Evolutionary conservation across 2,888 invertebrate species (phyloP), one percentile per base, ranked within the genome.

Genomic region (Mechanitis mazaeus): DNA sequence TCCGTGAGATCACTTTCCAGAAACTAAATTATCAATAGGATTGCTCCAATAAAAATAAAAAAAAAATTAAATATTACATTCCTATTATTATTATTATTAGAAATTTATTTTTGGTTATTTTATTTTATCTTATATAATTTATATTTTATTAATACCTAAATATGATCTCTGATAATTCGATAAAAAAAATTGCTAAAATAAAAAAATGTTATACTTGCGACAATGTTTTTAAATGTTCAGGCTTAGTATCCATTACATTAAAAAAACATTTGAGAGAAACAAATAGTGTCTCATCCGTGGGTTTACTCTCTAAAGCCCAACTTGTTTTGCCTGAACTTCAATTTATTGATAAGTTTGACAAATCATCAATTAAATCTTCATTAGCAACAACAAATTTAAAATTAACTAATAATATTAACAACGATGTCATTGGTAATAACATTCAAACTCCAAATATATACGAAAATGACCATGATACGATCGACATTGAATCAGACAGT

Each of bases 201-300:
- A 79, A 74, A 62, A 75, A 68, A 45, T 92, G 92, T 72, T 83
- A 80, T 60, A 71, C 90, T 56, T 92, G 92, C 67, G 72, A 81
- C 38, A 80, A 83, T 63, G 70, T 89, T 31, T 89, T 88, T 68
- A 76, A 87, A 46, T 92, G 91, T 69, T 73, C 72, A 54, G 54
- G n/a, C 66, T 88, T 58, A 65, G 45, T 6, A 47, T 1, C 6
- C 31, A 35, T 45, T 59, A 2, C 61, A 64, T 12, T 60, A 75
- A 0, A 58, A 73, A 7, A 75, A 79, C 56, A 54, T 80, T 2
- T 75, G 66, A 56, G 72, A 80, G 4, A 5, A 35, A 35, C 2
- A 35, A 35, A 35, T 35, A 6, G 6, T 35, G 6, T 5, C 20
- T 20, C 20, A 42, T 3, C 6, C 6, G 42, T 42, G 6, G 42